Base-by-base conservation (phyloP, 2,888 invertebrate species). In the Pseudeuparius sepicola region DNA sequence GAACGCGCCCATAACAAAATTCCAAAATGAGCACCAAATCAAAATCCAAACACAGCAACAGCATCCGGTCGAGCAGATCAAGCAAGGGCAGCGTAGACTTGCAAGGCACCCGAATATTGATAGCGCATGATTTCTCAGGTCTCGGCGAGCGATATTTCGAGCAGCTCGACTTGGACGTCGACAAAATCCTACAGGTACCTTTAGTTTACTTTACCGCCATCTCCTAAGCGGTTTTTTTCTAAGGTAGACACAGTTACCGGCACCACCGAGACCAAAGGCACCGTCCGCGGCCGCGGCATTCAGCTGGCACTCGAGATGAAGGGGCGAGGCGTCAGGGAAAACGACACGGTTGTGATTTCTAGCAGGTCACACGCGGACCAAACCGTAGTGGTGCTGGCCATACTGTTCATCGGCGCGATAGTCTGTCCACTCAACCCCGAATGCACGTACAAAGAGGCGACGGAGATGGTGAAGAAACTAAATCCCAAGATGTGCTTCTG, bases 401-500 rank as follows among this genome's bases (percentile, higher is more conserved):
- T 47, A 7, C 40, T 59, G 5, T 49, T 59, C 20, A 24, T 53
- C 4, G 57, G 56, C 1, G 54, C 55, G 1, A 53, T 56, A n/a
- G 48, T 58, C 6, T 53, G 55, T 4, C 55, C 57, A 1, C 7
- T 60, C 3, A 52, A 54, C 34, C 46, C 52, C 4, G 52, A 55
- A 16, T 33, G 48, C 7, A 39, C 47, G 5, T 41, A 45, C 34
- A 43, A 34, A 6, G 56, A 59, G 29, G 49, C 49, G 17, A 36
- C 47, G n/a, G 34, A 36, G 1, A 12, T 51, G 3, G 36, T 59
- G 2, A 41, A 37, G 7, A 46, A 46, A 31, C 36, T 59, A 4
- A 53, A 53, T 35, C 60, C 60, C 3, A 55, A 54, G 36, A 48
- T 60, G 36, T 49, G 50, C 14, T 60, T 60, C 39, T 56, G 56